Conservation (phyloP, 1,140 invertebrate species). For the Anthonomus grandis region DNA sequence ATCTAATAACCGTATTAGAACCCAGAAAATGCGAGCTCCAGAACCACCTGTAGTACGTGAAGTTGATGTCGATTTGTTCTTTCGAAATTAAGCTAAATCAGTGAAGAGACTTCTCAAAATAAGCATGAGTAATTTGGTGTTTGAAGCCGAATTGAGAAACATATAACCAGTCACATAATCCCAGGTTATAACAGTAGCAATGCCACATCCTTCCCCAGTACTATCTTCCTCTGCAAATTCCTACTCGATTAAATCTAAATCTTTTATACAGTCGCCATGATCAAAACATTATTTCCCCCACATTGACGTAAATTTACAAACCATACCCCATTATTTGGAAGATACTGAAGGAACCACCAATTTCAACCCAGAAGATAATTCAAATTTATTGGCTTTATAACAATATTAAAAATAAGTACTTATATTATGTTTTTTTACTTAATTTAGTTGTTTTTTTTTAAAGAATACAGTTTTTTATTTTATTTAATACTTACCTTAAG, state of each 20-base stretch:
- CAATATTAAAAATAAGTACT: too few species aligned
- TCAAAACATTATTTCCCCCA: background rate
- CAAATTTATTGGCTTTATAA: background rate
- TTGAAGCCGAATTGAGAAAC: background rate
- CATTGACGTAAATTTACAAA: background rate
- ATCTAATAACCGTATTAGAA: too few species aligned
- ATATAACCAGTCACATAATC: background rate
- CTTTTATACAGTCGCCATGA: background rate
- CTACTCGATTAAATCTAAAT: background rate
- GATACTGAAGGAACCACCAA: too few species aligned
- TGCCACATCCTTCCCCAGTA: background rate
- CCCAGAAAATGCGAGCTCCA: background rate
- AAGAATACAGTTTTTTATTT: too few species aligned
- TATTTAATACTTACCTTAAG: too few species aligned
- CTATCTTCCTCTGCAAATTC: background rate
- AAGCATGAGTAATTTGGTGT: background rate
- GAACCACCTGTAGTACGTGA: background rate
- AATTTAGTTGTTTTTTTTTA: background rate
- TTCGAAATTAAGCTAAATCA: background rate
- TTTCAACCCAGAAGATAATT: background rate
- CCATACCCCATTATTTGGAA: too few species aligned
- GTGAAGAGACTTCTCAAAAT: background rate
- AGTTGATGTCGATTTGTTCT: background rate
- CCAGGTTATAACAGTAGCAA: background rate
- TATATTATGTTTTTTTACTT: too few species aligned